Evolutionary conservation across 2,888 invertebrate species (phyloP), one percentile per base, ranked within the genome.

Genomic region (Drosophila neotestacea): DNA sequence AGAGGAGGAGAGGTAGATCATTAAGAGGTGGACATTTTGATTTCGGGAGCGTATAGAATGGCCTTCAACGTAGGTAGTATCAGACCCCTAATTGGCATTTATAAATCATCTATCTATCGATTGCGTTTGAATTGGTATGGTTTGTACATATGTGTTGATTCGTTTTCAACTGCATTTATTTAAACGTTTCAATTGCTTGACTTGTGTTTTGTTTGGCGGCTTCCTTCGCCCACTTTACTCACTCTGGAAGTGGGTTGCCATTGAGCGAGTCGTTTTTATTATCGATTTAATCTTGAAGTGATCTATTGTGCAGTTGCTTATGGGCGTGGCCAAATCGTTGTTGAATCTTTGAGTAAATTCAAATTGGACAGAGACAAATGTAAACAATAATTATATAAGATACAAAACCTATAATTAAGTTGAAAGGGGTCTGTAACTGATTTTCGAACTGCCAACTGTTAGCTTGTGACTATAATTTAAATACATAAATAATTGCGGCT

Each of bases 151-250:
- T 85, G 73, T 79, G 72, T 70, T 65, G 77, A 78, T 81, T 86
- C 84, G 76, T 76, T 76, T 76, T 66, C 71, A 64, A 77, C 63
- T 80, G 78, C 78, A 86, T 74, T 83, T 81, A 83, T 84, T 83
- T 77, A 74, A 84, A 79, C 83, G 74, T 61, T 84, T 84, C 81
- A 77, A 86, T 86, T 84, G 79, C 82, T 79, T 56, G 72, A 76
- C 79, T 69, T 74, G 68, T 65, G 72, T 59, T 72, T 75, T 70
- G 69, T 67, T 77, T 63, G 62, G 46, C 54, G 36, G 9, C 34
- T 38, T 42, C 34, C 42, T 16, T 44, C 32, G 16, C 28, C 16
- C 34, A 13, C 16, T 16, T n/a, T 5, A 16, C 22, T 9, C 22
- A 6, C 13, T 41, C 4, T 16, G 16, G 16, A 1, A 16, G 41